Conservation (phyloP, 1,140 invertebrate species). For the Monochamus saltuarius region DNA sequence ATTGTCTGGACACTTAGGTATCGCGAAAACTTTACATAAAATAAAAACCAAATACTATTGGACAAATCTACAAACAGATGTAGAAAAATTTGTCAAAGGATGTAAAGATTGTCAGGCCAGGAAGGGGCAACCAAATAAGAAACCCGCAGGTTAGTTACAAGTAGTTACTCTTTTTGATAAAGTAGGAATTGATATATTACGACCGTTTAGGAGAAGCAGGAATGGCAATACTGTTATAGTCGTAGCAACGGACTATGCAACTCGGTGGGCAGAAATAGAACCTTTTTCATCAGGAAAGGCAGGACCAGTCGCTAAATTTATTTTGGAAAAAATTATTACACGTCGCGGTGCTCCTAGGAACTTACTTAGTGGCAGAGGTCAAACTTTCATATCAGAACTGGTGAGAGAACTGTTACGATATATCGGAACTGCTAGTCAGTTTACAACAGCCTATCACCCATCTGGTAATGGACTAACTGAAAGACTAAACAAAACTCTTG, state of each 20-base stretch:
- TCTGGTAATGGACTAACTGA: slow-evolving; percentile 42
- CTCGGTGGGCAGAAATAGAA: slow-evolving; percentile 31
- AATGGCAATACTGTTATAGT: slow-evolving; percentile 32
- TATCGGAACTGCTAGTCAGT: too few species aligned
- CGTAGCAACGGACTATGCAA: slow-evolving; percentile 38
- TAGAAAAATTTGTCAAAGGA: too few species aligned
- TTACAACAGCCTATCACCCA: too few species aligned
- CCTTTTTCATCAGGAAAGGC: slow-evolving; percentile 30
- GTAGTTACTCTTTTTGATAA: slow-evolving; percentile 13
- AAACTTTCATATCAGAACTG: slow-evolving; percentile 33
- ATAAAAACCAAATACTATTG: too few species aligned
- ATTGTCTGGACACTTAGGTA: too few species aligned
- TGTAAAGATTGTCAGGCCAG: slow-evolving; percentile 34
- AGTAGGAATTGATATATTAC: slow-evolving; percentile 33
- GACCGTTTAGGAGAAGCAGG: slow-evolving; percentile 29
- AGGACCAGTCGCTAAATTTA: too few species aligned
- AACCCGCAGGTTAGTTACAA: slow-evolving; percentile 28
- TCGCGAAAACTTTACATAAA: too few species aligned
- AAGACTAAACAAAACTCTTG: slow-evolving; percentile 41
- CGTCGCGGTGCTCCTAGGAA: slow-evolving; percentile 28
- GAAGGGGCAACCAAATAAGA: slow-evolving; percentile 9
- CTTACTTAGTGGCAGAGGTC: slow-evolving; percentile 31
- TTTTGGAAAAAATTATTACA: too few species aligned
- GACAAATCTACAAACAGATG: too few species aligned
- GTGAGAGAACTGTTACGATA: too few species aligned